phyloP scores from a whole-genome alignment of 2,888 invertebrate genomes.

The Ecdyonurus torrentis region DNA sequence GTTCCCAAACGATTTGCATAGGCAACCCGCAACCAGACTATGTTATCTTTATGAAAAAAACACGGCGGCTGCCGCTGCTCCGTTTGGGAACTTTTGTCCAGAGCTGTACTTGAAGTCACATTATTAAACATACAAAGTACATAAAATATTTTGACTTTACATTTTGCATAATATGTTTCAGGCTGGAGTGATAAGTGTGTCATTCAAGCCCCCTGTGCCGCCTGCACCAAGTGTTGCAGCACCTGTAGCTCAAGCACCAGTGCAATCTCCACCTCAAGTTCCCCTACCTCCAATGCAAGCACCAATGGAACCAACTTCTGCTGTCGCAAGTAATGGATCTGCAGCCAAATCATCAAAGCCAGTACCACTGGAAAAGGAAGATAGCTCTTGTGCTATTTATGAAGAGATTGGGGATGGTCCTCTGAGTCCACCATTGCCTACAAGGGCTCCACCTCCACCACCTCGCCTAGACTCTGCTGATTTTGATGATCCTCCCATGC shows the following conservation, averaged over 20 bases:
- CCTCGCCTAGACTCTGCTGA: constrained; percentile 17
- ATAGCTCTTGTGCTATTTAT: constrained; percentile 22
- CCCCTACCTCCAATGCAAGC: constrained; percentile 5
- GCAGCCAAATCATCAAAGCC: constrained; percentile 21
- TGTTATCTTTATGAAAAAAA: too few species aligned
- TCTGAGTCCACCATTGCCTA: constrained; percentile 23
- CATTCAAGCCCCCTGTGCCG: constrained; percentile 25
- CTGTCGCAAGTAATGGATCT: constrained; percentile 10
- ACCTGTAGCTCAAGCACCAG: constrained; percentile 17
- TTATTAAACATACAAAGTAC: too few species aligned
- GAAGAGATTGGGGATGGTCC: constrained; percentile 25
- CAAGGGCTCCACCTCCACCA: constrained; percentile 24
- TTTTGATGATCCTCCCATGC: constrained; percentile 3
- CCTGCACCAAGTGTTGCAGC: constrained; percentile 17
- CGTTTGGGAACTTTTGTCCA: too few species aligned
- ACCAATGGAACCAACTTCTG: neutral
- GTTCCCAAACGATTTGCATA: too few species aligned
- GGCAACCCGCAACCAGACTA: too few species aligned
- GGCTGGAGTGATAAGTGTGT: constrained; percentile 36
- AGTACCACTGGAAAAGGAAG: neutral
- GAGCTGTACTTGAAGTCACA: constrained; percentile 12
- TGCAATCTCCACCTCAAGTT: constrained; percentile 4
- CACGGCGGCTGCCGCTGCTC: too few species aligned
- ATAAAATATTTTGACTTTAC: neutral
- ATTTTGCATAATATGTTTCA: constrained; percentile 13